These are phyloP conservation scores for Ageneiosus marmoratus DNA, from an alignment of 2,113 vertebrate species.

Conservation along the genomic window DNA sequence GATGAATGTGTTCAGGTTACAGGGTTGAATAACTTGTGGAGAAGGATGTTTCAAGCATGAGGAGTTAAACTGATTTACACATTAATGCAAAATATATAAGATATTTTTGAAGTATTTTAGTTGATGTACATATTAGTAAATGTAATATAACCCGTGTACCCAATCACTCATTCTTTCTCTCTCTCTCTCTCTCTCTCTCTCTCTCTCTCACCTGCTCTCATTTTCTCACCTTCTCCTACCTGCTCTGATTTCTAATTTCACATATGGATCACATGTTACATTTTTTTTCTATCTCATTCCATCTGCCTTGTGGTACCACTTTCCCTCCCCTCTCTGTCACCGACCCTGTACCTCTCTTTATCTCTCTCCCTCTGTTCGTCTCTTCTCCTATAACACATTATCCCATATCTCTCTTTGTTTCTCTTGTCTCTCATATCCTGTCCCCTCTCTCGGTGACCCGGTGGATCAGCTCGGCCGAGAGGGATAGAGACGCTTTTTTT, in stretches of 20 bases:
- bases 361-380: neutral
- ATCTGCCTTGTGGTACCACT: neutral
- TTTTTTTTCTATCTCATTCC: neutral
- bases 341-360: neutral
- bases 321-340: neutral
- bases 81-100: neutral
- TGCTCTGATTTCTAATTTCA: conserved; percentile 21
- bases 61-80: neutral
- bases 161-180: neutral
- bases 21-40: neutral
- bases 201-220: neutral
- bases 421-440: conserved; percentile 28
- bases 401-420: conserved; percentile 39
- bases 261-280: conserved; percentile 11
- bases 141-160: neutral
- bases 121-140: neutral
- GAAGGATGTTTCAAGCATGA: neutral
- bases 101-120: neutral
- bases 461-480: conserved; percentile 32
- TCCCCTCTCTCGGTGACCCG: neutral
- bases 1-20: neutral
- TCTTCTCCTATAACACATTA: conserved; percentile 17
- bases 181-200: neutral
- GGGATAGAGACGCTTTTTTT: conserved; percentile 27
- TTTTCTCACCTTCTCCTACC: conserved; percentile 17